phyloP scores from a whole-genome alignment of 2,113 vertebrate species.

The Oxyruncus cristatus region DNA sequence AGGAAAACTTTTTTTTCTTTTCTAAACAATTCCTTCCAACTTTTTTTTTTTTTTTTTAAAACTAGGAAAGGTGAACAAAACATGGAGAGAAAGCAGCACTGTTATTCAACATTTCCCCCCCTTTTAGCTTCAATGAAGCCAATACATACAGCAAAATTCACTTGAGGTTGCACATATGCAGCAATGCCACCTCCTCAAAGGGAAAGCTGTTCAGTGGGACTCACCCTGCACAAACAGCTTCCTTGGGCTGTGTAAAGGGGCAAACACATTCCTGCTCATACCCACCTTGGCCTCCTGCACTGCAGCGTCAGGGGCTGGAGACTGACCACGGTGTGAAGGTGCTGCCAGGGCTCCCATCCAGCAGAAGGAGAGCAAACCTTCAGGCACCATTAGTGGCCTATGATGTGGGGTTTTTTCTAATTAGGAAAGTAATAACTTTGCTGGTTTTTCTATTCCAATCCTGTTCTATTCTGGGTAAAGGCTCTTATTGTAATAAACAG shows the following conservation, averaged over 20 bases:
- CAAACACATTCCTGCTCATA: too few species aligned
- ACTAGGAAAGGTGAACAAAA: not conserved
- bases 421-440: not conserved
- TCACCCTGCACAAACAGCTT: not conserved
- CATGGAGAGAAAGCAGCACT: not conserved
- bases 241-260: fast-evolving
- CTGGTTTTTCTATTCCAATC: not conserved
- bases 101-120: not conserved
- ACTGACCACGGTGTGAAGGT: fast-evolving
- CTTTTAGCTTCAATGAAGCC: not conserved
- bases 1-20: not conserved
- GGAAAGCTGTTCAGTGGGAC: not conserved
- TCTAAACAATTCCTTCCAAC: not conserved
- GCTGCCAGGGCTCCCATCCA: not conserved
- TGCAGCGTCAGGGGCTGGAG: not conserved
- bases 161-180: not conserved
- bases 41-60: not conserved
- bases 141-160: not conserved
- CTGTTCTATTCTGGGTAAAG: not conserved
- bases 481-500: not conserved
- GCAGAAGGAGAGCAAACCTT: not conserved
- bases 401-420: not conserved
- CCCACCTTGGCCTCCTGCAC: not conserved
- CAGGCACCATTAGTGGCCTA: not conserved
- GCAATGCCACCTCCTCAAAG: not conserved